Evolutionary conservation across 2,888 invertebrate species (phyloP).

Genomic region (Anthrax anthrax): DNA sequence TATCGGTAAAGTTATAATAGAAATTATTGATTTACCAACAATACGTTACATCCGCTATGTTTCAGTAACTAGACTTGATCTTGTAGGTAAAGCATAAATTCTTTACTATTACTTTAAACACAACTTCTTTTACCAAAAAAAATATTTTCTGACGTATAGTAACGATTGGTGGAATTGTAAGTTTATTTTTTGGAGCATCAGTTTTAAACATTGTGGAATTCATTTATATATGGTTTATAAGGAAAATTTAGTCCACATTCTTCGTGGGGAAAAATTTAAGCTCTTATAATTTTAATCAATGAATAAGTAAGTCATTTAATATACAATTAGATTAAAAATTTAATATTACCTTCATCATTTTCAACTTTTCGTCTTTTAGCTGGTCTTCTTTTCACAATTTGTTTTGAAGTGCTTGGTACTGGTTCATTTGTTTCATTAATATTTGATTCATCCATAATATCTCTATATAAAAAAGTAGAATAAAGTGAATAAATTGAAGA

Average conservation of each 20-base stretch:
- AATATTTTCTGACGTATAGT: constrained; percentile 4
- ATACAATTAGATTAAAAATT: too few relatives aligned
- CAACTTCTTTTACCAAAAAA: not conserved
- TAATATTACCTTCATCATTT: not conserved
- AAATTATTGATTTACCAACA: constrained; percentile 9
- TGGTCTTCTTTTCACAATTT: not conserved
- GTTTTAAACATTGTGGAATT: constrained; percentile 12
- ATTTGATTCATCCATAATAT: too few relatives aligned
- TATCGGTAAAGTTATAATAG: constrained; percentile 3
- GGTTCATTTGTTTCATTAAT: not conserved
- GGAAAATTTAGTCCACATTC: constrained; percentile 13
- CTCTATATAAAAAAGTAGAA: too few relatives aligned
- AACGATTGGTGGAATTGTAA: constrained; percentile 12
- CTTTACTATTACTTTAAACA: not conserved
- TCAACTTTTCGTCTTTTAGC: not conserved
- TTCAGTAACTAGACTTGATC: constrained; percentile 8
- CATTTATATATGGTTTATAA: constrained; percentile 12
- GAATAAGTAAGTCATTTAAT: too few relatives aligned
- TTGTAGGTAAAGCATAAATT: constrained; percentile 8
- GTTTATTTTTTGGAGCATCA: constrained; percentile 14
- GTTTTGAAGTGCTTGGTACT: not conserved
- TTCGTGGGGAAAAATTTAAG: too few relatives aligned
- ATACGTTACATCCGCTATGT: constrained; percentile 9
- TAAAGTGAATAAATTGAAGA: too few relatives aligned
- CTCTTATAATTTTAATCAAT: too few relatives aligned